phyloP scores from a whole-genome alignment of 2,797 vertebrate species.

The Acipenser ruthenus region DNA sequence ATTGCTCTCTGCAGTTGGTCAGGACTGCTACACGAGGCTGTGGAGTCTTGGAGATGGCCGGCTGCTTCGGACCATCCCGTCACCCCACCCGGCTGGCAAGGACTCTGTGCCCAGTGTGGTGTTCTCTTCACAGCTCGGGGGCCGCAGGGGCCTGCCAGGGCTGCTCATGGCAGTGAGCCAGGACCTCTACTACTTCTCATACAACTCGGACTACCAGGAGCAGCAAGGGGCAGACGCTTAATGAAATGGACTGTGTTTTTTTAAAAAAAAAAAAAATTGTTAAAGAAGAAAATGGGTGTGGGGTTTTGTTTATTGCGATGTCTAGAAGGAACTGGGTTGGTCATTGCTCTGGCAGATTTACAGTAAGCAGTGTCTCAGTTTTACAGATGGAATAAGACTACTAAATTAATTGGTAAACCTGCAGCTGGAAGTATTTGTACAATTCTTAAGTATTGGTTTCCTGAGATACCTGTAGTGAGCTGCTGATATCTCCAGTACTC shows the following conservation, averaged over 20 bases:
- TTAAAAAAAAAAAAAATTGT: not conserved
- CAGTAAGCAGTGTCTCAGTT: too few species aligned
- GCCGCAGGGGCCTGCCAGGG: constrained; percentile 73
- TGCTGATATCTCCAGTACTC: too few species aligned
- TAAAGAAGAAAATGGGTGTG: not conserved
- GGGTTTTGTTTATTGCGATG: too few species aligned
- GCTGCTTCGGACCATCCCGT: constrained; percentile 87
- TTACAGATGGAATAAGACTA: too few species aligned
- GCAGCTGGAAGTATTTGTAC: too few species aligned
- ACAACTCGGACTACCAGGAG: constrained; percentile 64
- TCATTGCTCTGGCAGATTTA: too few species aligned
- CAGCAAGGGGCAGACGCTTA: not conserved
- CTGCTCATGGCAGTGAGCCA: constrained; percentile 89
- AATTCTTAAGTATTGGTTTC: too few species aligned
- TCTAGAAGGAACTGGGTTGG: too few species aligned
- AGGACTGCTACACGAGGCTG: constrained; percentile 90
- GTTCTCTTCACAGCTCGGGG: constrained; percentile 86
- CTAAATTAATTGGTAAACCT: too few species aligned
- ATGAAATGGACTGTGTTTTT: constrained; percentile 7
- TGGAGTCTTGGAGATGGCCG: constrained; percentile 82
- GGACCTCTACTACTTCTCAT: constrained; percentile 88
- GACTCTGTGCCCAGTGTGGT: constrained; percentile 86
- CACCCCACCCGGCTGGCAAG: constrained; percentile 76
- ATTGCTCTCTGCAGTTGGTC: constrained; percentile 67
- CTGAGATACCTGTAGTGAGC: too few species aligned